phyloP scores from a whole-genome alignment of 2,797 vertebrate genomes.

The Florisuga fusca region DNA sequence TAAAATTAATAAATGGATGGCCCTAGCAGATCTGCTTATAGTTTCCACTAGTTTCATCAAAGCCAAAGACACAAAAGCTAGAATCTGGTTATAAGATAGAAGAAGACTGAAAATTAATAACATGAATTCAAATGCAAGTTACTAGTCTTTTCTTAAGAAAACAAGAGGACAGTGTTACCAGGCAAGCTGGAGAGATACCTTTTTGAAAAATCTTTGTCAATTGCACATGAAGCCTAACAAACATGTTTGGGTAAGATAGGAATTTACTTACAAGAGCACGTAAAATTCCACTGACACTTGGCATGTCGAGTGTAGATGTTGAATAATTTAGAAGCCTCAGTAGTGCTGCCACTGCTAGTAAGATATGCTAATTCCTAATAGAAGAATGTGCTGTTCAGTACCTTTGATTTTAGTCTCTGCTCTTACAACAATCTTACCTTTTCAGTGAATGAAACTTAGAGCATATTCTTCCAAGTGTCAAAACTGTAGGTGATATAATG shows the following conservation, averaged over 20 bases:
- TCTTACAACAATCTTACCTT: slow-evolving; percentile 13
- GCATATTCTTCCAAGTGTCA: background rate
- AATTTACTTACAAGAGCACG: slow-evolving; percentile 31
- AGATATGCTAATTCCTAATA: background rate
- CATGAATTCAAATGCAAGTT: background rate
- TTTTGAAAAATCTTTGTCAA: background rate
- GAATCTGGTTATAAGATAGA: background rate
- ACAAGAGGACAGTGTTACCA: background rate
- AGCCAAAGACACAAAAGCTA: background rate
- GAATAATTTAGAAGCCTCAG: slow-evolving; percentile 34
- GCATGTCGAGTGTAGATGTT: background rate
- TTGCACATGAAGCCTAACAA: background rate
- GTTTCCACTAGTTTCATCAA: background rate
- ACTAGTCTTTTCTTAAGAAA: background rate
- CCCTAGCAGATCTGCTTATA: background rate
- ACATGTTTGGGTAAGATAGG: background rate
- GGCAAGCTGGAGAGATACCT: background rate
- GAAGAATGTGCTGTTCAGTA: background rate
- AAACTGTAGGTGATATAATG: background rate
- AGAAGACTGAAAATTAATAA: background rate
- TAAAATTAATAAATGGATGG: slow-evolving; percentile 8
- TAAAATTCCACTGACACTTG: background rate
- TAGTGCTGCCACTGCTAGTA: background rate
- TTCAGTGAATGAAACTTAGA: background rate
- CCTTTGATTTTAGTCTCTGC: background rate